These are phyloP conservation scores for Eremobia ochroleuca DNA, from an alignment of 2,888 invertebrate genomes.

Conservation along the genomic window DNA sequence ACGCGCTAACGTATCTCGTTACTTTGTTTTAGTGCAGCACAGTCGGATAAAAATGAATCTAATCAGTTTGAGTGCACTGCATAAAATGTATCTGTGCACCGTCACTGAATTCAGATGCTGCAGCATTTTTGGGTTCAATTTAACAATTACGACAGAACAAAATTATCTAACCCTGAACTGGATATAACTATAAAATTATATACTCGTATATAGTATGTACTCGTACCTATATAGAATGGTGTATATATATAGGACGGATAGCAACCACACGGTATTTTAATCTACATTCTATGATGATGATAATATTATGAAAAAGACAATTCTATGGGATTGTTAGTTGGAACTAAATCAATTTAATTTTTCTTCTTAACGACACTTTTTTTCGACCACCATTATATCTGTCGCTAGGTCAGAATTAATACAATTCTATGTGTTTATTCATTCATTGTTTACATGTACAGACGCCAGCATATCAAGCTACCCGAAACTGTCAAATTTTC, in stretches of 20 bases:
- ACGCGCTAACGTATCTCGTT: conserved; percentile 52
- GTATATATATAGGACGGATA: conserved; percentile 57
- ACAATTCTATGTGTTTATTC: conserved; percentile 26
- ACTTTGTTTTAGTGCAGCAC: conserved; percentile 54
- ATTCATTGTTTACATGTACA: conserved; percentile 12
- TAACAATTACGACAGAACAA: conserved; percentile 27
- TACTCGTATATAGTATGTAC: too few species aligned
- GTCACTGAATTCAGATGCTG: conserved; percentile 29
- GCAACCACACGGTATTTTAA: conserved; percentile 58
- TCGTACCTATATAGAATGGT: conserved; percentile 35
- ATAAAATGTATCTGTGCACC: conserved; percentile 42
- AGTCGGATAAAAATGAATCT: conserved; percentile 57
- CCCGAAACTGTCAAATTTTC: too few species aligned
- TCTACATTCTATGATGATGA: conserved; percentile 45
- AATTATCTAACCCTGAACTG: conserved; percentile 40
- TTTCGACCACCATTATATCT: conserved; percentile 46
- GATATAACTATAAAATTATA: conserved; percentile 41
- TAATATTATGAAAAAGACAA: conserved; percentile 49
- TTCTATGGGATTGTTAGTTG: conserved; percentile 63
- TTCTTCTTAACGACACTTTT: conserved; percentile 45
- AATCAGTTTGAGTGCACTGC: conserved; percentile 62
- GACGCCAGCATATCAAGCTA: too few species aligned
- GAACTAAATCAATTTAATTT: conserved; percentile 61
- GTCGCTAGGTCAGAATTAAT: conserved; percentile 50
- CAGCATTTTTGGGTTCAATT: conserved; percentile 46